Base-by-base conservation (phyloP, 1,140 invertebrate genomes). In the Popillia japonica region DNA sequence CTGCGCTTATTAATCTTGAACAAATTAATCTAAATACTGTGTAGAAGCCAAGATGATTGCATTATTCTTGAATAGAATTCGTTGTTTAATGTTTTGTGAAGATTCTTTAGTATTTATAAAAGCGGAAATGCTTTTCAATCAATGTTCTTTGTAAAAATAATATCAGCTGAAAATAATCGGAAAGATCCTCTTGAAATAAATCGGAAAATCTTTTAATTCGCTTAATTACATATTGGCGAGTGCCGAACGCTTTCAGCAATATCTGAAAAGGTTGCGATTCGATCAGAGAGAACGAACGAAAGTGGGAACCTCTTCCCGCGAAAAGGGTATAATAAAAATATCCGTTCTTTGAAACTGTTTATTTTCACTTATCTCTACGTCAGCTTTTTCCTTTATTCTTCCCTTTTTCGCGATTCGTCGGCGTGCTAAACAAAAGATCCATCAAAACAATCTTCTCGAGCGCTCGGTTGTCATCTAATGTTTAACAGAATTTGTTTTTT, bases 241-340 rank as follows among this genome's bases (percentile, higher is more conserved):
- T 14, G 48, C 17, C 48, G 48, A 55, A 55, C 48, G 48, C 17
- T 14, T 55, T 55, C 48, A 17, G 48, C 27, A 55, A 55, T 17
- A n/a, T 55, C 48, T 55, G 48, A 55, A 55, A 55, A 55, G 48
- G 48, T 55, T 55, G n/a, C 48, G 48, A 14, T 55, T 55, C 48
- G 48, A 55, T 55, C 48, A 55, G 17, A 55, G 4, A 34, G 27
- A 34, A 34, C 27, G 48, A 55, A 17, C 48, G 48, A 55, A 55
- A 55, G 48, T 55, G 48, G 48, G 17, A 55, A 17, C 48, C n/a
- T 55, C 17, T 55, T 17, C 14, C 14, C 48, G 48, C 6, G 48
- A 55, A 55, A 55, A 55, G 48, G 14, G n/a, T 55, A 55, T 55
- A 55, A 55, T 55, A 55, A 55, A 55, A 55, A 55, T 55, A 55